Conservation (phyloP, 2,113 vertebrate species). For the Cyrtonyx montezumae region DNA sequence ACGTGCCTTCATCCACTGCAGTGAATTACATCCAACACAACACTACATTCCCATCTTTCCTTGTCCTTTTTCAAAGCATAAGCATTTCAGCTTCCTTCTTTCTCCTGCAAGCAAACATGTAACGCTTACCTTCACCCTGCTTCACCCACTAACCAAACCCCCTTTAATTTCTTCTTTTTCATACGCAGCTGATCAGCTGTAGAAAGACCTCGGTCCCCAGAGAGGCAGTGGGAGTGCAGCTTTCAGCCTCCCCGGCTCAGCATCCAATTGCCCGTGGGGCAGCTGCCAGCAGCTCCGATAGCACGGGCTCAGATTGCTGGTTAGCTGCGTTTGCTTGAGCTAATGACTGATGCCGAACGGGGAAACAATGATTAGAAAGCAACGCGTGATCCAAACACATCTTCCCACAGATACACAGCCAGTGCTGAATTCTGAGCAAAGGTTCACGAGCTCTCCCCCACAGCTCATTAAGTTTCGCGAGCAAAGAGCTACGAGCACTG, state of each 20-base stretch:
- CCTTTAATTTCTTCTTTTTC: neutral
- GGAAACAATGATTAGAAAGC: neutral
- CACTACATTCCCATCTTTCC: neutral
- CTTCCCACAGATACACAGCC: neutral
- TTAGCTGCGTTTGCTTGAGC: neutral
- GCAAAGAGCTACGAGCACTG: accelerated
- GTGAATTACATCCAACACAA: accelerated
- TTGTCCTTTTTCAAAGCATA: neutral
- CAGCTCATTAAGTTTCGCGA: accelerated
- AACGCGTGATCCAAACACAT: neutral
- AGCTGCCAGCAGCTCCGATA: neutral
- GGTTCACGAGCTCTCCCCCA: neutral
- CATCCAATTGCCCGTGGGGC: accelerated
- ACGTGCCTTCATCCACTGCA: accelerated
- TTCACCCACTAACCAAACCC: neutral
- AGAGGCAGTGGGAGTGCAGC: accelerated
- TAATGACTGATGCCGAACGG: neutral
- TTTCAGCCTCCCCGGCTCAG: neutral
- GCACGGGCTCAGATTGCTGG: neutral
- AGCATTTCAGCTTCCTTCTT: neutral
- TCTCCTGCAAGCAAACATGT: accelerated
- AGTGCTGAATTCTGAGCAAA: accelerated
- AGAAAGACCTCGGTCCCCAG: neutral
- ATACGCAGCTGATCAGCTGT: accelerated
- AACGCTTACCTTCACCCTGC: neutral